phyloP scores from a whole-genome alignment of 2,113 vertebrate genomes.

The human (Homo sapiens) region DNA sequence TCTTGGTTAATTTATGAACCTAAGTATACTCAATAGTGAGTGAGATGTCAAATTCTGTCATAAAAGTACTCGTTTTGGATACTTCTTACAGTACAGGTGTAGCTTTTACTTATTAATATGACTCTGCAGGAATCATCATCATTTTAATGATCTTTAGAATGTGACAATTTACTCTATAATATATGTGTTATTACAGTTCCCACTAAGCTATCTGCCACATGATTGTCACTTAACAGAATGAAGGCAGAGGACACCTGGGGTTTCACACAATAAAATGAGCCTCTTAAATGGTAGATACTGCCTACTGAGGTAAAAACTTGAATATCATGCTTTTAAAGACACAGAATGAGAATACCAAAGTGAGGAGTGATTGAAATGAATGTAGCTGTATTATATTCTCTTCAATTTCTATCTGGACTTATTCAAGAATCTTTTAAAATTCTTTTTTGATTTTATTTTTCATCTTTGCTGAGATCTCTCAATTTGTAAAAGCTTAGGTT shows the following conservation, averaged over 20 bases:
- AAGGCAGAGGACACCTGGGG: neutral
- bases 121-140: constrained; percentile 6
- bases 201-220: neutral
- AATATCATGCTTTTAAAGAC: neutral
- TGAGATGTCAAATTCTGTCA: neutral
- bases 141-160: constrained; percentile 43
- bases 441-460: neutral
- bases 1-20: constrained; percentile 17
- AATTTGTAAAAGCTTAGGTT: neutral
- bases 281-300: neutral
- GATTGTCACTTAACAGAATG: constrained; percentile 54
- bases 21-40: neutral
- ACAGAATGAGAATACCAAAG: neutral
- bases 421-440: neutral
- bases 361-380: neutral
- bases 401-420: neutral
- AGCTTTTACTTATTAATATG: constrained; percentile 54
- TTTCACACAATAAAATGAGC: constrained; percentile 39
- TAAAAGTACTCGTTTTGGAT: neutral
- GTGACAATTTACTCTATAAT: constrained; percentile 42
- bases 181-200: constrained; percentile 1
- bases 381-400: neutral
- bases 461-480: neutral
- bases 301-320: neutral
- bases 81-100: neutral